A percentile compares a stretch with the other conserved stretches of the same genome.
Evolutionary conservation across 2,888 invertebrate genomes (phyloP).

Genomic region (Phytoseiulus persimilis): DNA sequence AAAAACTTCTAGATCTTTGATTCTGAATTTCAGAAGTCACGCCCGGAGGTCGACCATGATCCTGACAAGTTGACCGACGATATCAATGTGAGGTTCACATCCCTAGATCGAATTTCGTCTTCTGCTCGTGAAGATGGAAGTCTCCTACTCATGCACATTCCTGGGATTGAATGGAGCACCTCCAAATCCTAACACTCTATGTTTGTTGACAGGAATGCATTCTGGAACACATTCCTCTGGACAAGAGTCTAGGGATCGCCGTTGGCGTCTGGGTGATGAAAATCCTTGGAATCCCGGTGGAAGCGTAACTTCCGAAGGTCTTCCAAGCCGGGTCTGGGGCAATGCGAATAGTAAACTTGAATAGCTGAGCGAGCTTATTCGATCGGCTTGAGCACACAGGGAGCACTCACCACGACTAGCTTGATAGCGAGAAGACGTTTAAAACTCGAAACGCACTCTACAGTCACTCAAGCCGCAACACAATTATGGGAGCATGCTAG

Average conservation of each 20-base stretch:
- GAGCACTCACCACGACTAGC: too few species aligned
- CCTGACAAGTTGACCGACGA: slow-evolving; percentile 16
- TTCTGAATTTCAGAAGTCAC: background rate
- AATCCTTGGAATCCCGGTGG: slow-evolving; percentile 12
- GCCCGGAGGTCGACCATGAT: slow-evolving; percentile 26
- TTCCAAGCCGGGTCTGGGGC: background rate
- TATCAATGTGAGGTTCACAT: slow-evolving; percentile 24
- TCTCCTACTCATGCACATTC: too few species aligned
- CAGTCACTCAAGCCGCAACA: too few species aligned
- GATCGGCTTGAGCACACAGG: background rate
- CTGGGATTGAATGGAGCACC: too few species aligned
- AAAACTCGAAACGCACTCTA: too few species aligned
- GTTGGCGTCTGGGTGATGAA: slow-evolving; percentile 32
- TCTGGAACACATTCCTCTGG: slow-evolving; percentile 32
- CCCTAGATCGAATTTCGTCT: too few species aligned
- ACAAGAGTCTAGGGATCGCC: slow-evolving; percentile 18
- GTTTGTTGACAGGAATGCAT: slow-evolving; percentile 6
- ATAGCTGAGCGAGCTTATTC: background rate
- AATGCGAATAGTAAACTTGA: background rate
- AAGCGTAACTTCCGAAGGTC: background rate
- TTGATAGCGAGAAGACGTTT: too few species aligned
- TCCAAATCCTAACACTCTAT: background rate
- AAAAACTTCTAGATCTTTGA: background rate
- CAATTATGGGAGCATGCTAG: too few species aligned
- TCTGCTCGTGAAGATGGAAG: too few species aligned